Percentiles rank a stretch among this genome's conserved stretches.
phyloP scores from a whole-genome alignment of 2,113 vertebrate species.

The Plestiodon gilberti region DNA sequence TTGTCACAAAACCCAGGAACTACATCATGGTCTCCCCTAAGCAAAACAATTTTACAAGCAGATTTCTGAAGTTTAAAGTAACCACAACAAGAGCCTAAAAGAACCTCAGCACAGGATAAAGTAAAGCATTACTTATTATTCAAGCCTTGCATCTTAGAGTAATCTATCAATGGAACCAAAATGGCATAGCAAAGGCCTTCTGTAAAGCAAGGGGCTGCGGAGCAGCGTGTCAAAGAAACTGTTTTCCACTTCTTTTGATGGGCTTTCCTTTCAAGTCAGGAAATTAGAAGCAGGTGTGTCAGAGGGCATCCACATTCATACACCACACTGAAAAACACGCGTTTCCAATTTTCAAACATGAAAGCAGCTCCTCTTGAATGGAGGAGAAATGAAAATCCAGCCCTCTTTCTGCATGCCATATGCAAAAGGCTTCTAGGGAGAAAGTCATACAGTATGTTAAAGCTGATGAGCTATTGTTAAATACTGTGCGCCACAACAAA shows the following conservation, averaged over 20 bases:
- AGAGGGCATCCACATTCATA: constrained; percentile 88
- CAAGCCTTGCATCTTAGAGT: constrained; percentile 62
- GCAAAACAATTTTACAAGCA: constrained; percentile 59
- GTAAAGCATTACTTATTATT: constrained; percentile 44
- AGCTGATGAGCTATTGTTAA: constrained; percentile 61
- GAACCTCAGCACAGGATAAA: constrained; percentile 59
- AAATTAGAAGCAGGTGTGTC: constrained; percentile 97
- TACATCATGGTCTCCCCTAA: constrained; percentile 33
- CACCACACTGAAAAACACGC: constrained; percentile 82
- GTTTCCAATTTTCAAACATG: constrained; percentile 90
- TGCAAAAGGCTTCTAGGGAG: constrained; percentile 67
- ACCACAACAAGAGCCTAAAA: constrained; percentile 73
- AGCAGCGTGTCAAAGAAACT: constrained; percentile 88
- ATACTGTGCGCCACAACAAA: constrained; percentile 55
- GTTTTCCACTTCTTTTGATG: constrained; percentile 93
- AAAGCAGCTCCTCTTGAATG: constrained; percentile 91
- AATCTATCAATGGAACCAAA: constrained; percentile 64
- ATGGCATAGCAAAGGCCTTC: constrained; percentile 67
- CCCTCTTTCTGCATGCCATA: constrained; percentile 79
- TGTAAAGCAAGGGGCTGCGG: constrained; percentile 66
- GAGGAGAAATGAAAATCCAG: constrained; percentile 82
- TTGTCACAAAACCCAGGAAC: constrained; percentile 54
- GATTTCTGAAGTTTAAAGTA: constrained; percentile 66
- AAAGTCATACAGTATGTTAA: constrained; percentile 68
- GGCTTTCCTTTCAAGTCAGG: constrained; percentile 94